Evolutionary conservation across 2,888 invertebrate genomes (phyloP).

Genomic region (Pyrocoelia pectoralis): DNA sequence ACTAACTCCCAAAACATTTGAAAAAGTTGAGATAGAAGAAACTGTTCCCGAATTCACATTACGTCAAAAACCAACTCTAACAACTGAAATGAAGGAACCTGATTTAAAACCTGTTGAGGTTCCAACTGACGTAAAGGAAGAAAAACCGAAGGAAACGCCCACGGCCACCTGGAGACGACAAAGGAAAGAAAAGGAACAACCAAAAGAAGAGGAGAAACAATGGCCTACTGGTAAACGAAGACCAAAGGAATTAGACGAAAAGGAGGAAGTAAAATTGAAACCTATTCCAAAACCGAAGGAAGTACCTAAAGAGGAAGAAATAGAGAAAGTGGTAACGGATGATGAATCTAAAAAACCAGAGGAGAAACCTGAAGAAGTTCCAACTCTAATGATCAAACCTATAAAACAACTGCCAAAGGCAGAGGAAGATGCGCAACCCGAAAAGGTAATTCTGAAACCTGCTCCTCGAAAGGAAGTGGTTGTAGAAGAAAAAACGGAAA

Average conservation of each 20-base stretch:
- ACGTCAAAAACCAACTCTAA: not conserved
- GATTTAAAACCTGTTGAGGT: not conserved
- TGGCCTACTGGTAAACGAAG: constrained; percentile 46
- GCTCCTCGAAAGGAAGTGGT: constrained; percentile 41
- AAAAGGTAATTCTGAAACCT: constrained; percentile 42
- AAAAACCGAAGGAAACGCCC: not conserved
- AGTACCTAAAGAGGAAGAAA: constrained; percentile 8
- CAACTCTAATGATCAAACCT: constrained; percentile 44
- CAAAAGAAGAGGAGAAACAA: constrained; percentile 45
- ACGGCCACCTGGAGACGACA: constrained; percentile 34
- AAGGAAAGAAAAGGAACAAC: constrained; percentile 35
- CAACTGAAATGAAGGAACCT: not conserved
- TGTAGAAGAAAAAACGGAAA: constrained; percentile 33
- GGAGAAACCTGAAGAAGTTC: constrained; percentile 51
- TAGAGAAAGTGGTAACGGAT: constrained; percentile 27
- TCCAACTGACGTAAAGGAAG: not conserved
- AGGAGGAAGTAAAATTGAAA: constrained; percentile 63
- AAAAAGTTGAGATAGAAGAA: constrained; percentile 39
- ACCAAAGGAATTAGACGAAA: constrained; percentile 53
- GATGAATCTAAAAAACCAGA: not conserved
- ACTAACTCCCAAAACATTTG: constrained; percentile 36
- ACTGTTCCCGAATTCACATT: constrained; percentile 27
- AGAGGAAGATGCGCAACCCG: constrained; percentile 36
- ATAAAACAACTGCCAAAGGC: constrained; percentile 36
- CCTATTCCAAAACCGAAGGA: constrained; percentile 53